Percentiles rank a stretch among this genome's conserved stretches.
phyloP scores from a whole-genome alignment of 2,113 vertebrate genomes.

The Antennarius striatus region DNA sequence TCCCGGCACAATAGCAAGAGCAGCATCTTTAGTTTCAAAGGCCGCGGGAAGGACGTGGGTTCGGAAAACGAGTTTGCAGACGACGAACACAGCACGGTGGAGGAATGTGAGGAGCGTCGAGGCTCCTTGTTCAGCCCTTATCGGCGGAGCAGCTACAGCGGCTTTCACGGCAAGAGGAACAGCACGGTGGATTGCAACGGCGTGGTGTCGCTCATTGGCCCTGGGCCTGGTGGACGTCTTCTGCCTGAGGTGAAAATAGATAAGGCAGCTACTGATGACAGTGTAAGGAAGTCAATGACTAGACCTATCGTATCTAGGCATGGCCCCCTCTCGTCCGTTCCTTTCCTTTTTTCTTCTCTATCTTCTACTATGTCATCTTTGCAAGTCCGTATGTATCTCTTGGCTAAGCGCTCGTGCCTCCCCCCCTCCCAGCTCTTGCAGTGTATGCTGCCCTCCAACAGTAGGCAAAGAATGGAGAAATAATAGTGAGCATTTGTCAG shows the following conservation, averaged over 20 bases:
- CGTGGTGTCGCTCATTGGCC: slow-evolving; percentile 96
- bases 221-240: slow-evolving; percentile 90
- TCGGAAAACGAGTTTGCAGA: slow-evolving; percentile 97
- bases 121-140: slow-evolving; percentile 96
- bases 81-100: slow-evolving; percentile 97
- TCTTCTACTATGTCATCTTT: slow-evolving; percentile 71
- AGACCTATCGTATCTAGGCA: slow-evolving; percentile 83
- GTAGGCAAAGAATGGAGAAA: slow-evolving; percentile 74
- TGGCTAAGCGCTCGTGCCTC: slow-evolving; percentile 69
- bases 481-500: slow-evolving; percentile 26
- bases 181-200: slow-evolving; percentile 99
- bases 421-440: slow-evolving; percentile 69
- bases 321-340: slow-evolving; percentile 74
- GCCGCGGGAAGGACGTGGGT: slow-evolving; percentile 87
- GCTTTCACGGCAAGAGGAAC: slow-evolving; percentile 94
- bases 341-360: slow-evolving; percentile 67
- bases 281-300: slow-evolving; percentile 85
- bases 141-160: slow-evolving; percentile 92
- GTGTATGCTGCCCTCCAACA: slow-evolving; percentile 77
- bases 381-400: slow-evolving; percentile 76
- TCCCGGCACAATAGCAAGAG: slow-evolving; percentile 98
- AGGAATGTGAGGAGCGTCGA: slow-evolving; percentile 93
- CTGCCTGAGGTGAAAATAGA: slow-evolving; percentile 98
- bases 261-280: slow-evolving; percentile 89
- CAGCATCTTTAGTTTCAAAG: slow-evolving; percentile 98